Conservation (phyloP, 2,888 invertebrate species). For the Limnephilus rhombicus region DNA sequence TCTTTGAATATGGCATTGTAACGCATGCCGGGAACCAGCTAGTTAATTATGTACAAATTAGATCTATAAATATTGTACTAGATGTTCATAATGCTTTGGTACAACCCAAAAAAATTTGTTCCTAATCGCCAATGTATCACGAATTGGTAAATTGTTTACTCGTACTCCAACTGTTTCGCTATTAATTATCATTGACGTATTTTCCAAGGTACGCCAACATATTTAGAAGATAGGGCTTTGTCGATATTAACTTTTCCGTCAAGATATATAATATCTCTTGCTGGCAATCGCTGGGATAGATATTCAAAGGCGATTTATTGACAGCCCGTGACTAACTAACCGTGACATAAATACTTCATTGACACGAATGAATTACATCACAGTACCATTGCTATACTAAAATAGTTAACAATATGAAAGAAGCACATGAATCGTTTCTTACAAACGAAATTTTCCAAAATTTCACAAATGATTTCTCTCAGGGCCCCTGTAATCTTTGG, state of each 20-base stretch:
- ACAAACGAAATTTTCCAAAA: too few species aligned
- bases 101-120: background rate
- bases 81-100: background rate
- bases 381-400: background rate
- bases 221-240: background rate
- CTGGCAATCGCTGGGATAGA: background rate
- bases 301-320: background rate
- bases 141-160: too few species aligned
- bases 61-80: too few species aligned
- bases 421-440: too few species aligned
- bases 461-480: too few species aligned
- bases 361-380: background rate
- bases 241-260: background rate
- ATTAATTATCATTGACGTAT: too few species aligned
- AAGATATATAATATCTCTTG: background rate
- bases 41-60: too few species aligned
- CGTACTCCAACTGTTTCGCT: too few species aligned
- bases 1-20: too few species aligned
- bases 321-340: background rate
- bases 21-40: too few species aligned
- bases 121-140: background rate
- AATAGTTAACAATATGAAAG: background rate
- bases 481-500: too few species aligned
- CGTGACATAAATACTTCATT: background rate
- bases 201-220: background rate